phyloP scores from a whole-genome alignment of 2,797 vertebrate species.

The Telmatherina bonti region DNA sequence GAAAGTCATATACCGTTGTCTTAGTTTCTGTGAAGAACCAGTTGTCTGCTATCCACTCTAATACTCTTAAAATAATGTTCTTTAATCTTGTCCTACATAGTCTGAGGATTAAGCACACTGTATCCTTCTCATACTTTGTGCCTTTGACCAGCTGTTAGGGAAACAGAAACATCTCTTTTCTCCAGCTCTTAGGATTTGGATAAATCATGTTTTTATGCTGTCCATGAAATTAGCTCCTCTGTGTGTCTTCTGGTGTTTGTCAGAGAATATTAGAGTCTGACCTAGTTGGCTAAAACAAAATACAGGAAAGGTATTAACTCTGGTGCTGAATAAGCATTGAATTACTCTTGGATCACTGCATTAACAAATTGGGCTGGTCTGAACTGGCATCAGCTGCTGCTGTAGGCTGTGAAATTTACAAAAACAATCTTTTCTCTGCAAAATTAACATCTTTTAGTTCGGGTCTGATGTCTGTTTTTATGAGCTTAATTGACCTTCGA shows the following conservation, averaged over 20 bases:
- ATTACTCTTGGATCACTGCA: conserved; percentile 46
- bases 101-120: conserved; percentile 33
- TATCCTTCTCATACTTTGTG: conserved; percentile 24
- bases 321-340: conserved; percentile 45
- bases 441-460: not conserved
- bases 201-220: conserved; percentile 16
- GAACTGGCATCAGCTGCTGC: conserved; percentile 16
- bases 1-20: not conserved
- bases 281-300: not conserved
- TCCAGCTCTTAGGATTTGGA: not conserved
- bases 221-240: conserved; percentile 2
- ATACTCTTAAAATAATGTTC: conserved; percentile 34
- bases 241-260: conserved; percentile 17
- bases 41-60: conserved; percentile 15
- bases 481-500: not conserved
- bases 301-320: not conserved
- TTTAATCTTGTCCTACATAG: conserved; percentile 52
- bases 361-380: conserved; percentile 31
- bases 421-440: not conserved
- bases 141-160: conserved; percentile 25
- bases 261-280: conserved; percentile 1
- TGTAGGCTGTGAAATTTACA: not conserved
- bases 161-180: not conserved
- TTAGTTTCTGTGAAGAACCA: not conserved
- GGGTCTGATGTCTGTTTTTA: not conserved